Percentiles rank a stretch among this genome's conserved stretches.
phyloP scores from a whole-genome alignment of 2,888 invertebrate species.

The Pseudeuparius sepicola region DNA sequence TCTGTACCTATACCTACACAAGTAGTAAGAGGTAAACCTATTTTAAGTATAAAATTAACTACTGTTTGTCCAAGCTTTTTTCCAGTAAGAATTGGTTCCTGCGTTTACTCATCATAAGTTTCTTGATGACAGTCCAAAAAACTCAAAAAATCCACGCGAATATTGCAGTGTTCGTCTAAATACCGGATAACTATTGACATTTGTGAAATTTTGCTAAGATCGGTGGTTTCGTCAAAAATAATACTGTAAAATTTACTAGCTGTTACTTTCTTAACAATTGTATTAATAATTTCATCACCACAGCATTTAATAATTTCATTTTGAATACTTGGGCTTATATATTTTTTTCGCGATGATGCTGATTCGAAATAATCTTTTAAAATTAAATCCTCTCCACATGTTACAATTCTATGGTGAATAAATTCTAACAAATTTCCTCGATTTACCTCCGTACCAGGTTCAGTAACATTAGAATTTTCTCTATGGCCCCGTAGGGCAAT shows the following conservation, averaged over 20 bases:
- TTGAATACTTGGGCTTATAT: no score
- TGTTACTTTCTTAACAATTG: constrained; percentile 5
- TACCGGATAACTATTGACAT: constrained; percentile 26
- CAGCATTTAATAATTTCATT: no score
- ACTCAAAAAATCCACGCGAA: no score
- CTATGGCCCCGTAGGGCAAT: constrained; percentile 6
- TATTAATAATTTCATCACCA: constrained; percentile 7
- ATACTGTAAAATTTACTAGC: constrained; percentile 8
- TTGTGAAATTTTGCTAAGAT: constrained; percentile 25
- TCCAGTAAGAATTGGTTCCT: not conserved
- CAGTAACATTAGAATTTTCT: not conserved
- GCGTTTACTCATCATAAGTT: no score
- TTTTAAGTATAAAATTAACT: not conserved
- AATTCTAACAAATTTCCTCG: constrained; percentile 9
- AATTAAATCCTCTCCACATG: constrained; percentile 9
- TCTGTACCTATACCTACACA: constrained; percentile 7
- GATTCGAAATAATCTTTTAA: constrained; percentile 11
- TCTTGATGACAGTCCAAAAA: no score
- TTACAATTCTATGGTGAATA: constrained; percentile 8
- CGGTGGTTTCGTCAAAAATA: constrained; percentile 9
- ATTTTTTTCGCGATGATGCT: not conserved
- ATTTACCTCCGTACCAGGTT: constrained; percentile 4
- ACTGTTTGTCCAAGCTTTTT: constrained; percentile 1
- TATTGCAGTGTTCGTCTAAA: no score
- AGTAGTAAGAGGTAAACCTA: constrained; percentile 5